Percentiles rank a stretch among this genome's conserved stretches.
Conservation (phyloP, 2,888 invertebrate genomes). For the Anoplius nigerrimus region DNA sequence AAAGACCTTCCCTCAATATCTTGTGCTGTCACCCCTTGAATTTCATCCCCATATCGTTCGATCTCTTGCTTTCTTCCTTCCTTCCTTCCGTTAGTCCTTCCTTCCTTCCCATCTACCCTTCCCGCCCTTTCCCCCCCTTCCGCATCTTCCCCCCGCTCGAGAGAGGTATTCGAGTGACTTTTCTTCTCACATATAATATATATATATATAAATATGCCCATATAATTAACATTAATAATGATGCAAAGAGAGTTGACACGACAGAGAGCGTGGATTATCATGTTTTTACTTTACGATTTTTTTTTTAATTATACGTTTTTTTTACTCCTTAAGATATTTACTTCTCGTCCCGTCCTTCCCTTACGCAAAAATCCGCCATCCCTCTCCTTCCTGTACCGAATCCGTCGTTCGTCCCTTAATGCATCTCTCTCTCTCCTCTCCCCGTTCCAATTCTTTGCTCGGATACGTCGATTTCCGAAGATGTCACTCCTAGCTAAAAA, state of each 20-base stretch:
- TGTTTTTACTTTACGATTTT: conserved; percentile 33
- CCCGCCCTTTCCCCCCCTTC: background rate
- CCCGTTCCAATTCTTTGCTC: background rate
- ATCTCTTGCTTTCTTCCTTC: background rate
- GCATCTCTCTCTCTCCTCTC: background rate
- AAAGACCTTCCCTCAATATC: too few species aligned
- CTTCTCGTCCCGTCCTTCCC: conserved; percentile 11
- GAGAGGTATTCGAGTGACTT: conserved; percentile 27
- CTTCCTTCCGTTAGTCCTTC: background rate
- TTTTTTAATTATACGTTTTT: conserved; percentile 11
- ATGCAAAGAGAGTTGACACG: conserved; percentile 65
- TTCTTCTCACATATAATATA: conserved; percentile 50
- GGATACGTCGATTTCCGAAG: conserved; percentile 5
- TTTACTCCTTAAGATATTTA: conserved; percentile 17
- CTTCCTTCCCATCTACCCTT: background rate
- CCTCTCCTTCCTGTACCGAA: conserved; percentile 15
- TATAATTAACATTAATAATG: conserved; percentile 64
- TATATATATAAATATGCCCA: conserved; percentile 55
- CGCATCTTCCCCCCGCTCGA: conserved; percentile 4
- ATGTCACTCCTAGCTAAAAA: background rate
- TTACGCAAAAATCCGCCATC: conserved; percentile 17
- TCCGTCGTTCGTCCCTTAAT: too few species aligned
- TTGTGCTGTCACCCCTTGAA: too few species aligned
- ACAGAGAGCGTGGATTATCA: conserved; percentile 64
- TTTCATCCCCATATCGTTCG: background rate